Evolutionary conservation across 2,113 vertebrate species (phyloP).

Genomic region (Pavo muticus): DNA sequence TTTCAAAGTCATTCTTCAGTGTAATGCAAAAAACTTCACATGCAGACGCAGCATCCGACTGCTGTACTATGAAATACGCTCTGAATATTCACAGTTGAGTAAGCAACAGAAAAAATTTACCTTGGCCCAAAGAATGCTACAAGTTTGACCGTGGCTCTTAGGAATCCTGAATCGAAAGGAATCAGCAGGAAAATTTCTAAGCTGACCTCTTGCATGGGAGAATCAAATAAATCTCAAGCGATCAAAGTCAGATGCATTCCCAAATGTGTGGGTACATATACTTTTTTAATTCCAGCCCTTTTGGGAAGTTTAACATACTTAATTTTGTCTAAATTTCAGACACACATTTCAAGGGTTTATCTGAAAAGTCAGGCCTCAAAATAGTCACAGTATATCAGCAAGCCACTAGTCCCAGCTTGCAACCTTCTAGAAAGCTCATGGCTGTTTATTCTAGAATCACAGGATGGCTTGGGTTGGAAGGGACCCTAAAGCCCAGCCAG

Average conservation of each 20-base stretch:
- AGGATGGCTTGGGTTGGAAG: background rate
- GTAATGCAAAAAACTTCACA: background rate
- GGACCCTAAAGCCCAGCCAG: background rate
- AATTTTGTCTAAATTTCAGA: background rate
- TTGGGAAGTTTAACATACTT: background rate
- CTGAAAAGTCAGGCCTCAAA: background rate
- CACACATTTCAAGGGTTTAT: background rate
- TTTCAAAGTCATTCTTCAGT: background rate
- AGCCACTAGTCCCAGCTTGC: background rate
- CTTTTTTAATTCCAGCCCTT: background rate
- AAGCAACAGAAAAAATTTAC: slow-evolving; percentile 4
- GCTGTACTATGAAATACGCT: background rate
- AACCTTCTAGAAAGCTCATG: background rate
- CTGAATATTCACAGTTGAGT: slow-evolving; percentile 14
- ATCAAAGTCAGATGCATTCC: background rate
- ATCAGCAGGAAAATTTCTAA: background rate
- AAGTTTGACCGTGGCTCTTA: background rate
- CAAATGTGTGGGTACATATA: background rate
- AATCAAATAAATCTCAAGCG: background rate
- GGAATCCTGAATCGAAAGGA: background rate
- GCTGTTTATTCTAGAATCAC: background rate
- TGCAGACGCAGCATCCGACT: background rate
- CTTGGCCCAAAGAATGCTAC: background rate
- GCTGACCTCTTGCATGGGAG: background rate
- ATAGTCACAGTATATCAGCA: background rate